Conservation (phyloP, 1,140 invertebrate species). For the Nymphalis io region DNA sequence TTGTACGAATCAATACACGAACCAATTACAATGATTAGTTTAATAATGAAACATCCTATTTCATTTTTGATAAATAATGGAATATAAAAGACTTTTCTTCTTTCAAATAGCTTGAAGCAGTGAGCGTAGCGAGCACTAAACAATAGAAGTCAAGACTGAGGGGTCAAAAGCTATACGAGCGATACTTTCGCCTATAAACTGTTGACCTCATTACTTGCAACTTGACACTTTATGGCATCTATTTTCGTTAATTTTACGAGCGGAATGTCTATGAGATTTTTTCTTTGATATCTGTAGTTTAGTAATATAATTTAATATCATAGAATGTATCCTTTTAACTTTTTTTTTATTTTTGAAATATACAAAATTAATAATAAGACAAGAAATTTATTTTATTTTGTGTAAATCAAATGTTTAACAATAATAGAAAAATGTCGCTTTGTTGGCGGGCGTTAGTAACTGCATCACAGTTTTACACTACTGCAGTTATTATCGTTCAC, state of each 20-base stretch:
- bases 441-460: too few relatives aligned
- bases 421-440: too few relatives aligned
- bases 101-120: slow-evolving; percentile 11
- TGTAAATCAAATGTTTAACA: too few relatives aligned
- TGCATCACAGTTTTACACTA: too few relatives aligned
- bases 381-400: too few relatives aligned
- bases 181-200: slow-evolving; percentile 28
- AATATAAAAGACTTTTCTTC: neutral
- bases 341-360: too few relatives aligned
- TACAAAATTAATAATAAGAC: too few relatives aligned
- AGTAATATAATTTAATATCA: neutral
- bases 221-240: slow-evolving; percentile 46
- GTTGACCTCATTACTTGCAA: slow-evolving; percentile 41
- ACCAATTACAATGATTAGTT: slow-evolving; percentile 4
- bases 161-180: slow-evolving; percentile 26
- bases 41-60: neutral
- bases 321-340: neutral
- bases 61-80: slow-evolving; percentile 1
- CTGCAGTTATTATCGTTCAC: too few relatives aligned
- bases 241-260: slow-evolving; percentile 47
- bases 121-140: slow-evolving; percentile 23
- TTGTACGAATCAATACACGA: too few relatives aligned
- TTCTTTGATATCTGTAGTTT: slow-evolving; percentile 1
- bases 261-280: neutral
- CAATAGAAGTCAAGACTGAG: slow-evolving; percentile 27